Evolutionary conservation across 1,140 invertebrate genomes (phyloP).

Genomic region (Mactra quadrangularis): DNA sequence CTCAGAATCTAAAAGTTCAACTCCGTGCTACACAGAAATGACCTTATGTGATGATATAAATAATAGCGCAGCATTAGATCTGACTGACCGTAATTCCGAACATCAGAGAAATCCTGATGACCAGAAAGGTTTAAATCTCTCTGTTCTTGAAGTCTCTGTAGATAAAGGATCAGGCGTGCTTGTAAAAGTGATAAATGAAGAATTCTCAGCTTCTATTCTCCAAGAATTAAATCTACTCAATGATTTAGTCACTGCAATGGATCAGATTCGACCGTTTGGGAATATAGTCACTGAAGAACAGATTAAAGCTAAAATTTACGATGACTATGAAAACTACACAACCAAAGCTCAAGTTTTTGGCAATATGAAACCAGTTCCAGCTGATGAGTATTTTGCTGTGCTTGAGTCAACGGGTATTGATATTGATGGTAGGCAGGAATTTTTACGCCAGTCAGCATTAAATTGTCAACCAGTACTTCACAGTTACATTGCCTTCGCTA

Average conservation of each 20-base stretch:
- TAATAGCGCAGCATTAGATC: too few species aligned
- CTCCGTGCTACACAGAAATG: too few species aligned
- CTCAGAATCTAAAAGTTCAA: neutral
- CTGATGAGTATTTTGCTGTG: conserved; percentile 53
- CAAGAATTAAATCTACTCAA: conserved; percentile 32
- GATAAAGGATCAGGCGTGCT: conserved; percentile 26
- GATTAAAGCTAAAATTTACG: conserved; percentile 44
- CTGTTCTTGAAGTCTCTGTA: conserved; percentile 35
- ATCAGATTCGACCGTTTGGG: conserved; percentile 51
- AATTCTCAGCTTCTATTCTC: neutral
- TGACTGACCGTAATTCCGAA: too few species aligned
- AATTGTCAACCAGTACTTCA: conserved; percentile 58
- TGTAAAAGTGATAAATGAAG: conserved; percentile 29
- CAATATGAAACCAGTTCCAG: conserved; percentile 53
- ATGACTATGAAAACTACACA: conserved; percentile 56
- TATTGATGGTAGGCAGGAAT: conserved; percentile 58
- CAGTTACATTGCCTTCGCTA: conserved; percentile 58
- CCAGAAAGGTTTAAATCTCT: neutral
- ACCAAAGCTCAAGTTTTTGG: conserved; percentile 59
- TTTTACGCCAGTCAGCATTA: conserved; percentile 55
- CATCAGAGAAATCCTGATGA: neutral
- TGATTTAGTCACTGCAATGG: conserved; percentile 44
- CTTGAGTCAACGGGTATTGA: conserved; percentile 59
- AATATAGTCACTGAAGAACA: conserved; percentile 49
- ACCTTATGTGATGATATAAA: too few species aligned